Conservation (phyloP, 1,140 invertebrate species). For the Lepidurus couesii region DNA sequence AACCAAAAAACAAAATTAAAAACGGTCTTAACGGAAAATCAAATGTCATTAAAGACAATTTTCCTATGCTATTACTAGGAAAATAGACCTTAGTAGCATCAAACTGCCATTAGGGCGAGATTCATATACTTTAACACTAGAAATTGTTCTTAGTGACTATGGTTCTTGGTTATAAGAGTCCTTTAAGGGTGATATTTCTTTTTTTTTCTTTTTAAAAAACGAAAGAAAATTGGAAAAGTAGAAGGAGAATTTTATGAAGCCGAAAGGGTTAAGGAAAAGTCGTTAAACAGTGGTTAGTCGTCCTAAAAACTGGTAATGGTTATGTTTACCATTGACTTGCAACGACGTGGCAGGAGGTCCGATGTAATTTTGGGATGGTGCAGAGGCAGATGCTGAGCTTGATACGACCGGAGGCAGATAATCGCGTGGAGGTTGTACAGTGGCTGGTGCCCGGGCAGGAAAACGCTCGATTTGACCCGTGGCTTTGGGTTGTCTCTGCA, state of each 20-base stretch:
- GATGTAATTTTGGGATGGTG: slow-evolving; percentile 1
- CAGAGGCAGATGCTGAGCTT: background rate
- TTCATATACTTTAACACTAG: too few species aligned
- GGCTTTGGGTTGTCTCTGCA: background rate
- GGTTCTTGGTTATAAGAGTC: too few species aligned
- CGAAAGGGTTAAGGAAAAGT: background rate
- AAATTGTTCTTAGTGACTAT: too few species aligned
- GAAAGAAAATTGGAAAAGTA: background rate
- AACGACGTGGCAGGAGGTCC: slow-evolving; percentile 12
- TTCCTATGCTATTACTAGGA: too few species aligned
- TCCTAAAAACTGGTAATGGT: background rate
- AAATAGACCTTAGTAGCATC: too few species aligned
- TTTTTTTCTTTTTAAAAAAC: background rate
- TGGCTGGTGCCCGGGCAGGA: slow-evolving; percentile 5
- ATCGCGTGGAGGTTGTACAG: background rate
- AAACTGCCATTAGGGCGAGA: too few species aligned
- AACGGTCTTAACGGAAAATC: background rate
- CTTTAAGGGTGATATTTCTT: too few species aligned
- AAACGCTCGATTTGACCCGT: background rate
- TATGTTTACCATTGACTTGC: slow-evolving; percentile 6
- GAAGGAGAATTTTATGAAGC: background rate
- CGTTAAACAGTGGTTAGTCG: background rate
- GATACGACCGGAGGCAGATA: slow-evolving; percentile 5
- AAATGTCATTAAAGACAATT: background rate
- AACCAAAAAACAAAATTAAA: background rate